phyloP scores from a whole-genome alignment of 2,113 vertebrate genomes.

The Phaethon lepturus region DNA sequence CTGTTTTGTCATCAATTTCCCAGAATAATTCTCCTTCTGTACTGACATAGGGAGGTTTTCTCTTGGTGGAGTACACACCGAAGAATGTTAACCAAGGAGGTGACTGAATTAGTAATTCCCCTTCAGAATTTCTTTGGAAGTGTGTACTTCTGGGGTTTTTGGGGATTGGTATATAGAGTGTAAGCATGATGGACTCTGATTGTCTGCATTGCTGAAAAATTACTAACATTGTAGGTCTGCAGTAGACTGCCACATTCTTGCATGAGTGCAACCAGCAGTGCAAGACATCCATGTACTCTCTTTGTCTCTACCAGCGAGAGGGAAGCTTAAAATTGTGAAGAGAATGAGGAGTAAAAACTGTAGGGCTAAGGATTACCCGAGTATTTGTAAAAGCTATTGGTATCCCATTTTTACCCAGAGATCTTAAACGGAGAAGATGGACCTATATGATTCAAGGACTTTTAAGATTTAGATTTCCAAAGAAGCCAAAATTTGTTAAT shows the following conservation, averaged over 20 bases:
- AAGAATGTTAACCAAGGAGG: not conserved
- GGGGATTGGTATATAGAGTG: not conserved
- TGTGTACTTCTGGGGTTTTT: not conserved
- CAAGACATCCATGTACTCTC: not conserved
- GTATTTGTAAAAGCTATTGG: not conserved
- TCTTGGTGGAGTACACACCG: not conserved
- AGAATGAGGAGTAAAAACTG: not conserved
- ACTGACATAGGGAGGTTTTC: not conserved
- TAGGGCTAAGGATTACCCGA: not conserved
- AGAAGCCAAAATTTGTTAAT: not conserved
- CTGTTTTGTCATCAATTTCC: not conserved
- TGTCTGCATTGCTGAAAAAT: not conserved
- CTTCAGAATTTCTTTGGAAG: not conserved
- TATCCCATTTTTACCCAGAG: not conserved
- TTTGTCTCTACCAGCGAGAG: not conserved
- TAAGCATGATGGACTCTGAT: not conserved
- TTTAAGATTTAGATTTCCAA: not conserved
- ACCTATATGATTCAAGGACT: not conserved
- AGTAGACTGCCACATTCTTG: not conserved
- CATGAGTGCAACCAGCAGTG: not conserved
- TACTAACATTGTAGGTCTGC: not conserved
- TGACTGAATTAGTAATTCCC: not conserved
- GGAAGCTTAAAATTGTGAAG: not conserved
- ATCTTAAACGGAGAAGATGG: not conserved
- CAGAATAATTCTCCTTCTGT: not conserved